Percentiles rank a stretch among this genome's conserved stretches.
phyloP scores from a whole-genome alignment of 2,113 vertebrate genomes.

The Morone chrysops region DNA sequence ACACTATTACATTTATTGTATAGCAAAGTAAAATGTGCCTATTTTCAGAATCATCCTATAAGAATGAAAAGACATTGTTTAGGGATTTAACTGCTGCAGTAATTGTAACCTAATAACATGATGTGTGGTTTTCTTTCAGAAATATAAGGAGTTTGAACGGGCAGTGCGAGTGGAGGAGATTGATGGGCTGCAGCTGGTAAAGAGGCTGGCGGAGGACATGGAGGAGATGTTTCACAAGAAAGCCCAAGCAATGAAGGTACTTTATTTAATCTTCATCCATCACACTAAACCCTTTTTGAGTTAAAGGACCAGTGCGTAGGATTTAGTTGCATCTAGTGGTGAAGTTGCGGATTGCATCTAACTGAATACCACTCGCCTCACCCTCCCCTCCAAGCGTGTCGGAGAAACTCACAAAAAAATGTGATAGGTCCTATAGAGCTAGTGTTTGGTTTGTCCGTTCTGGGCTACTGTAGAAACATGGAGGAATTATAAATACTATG shows the following conservation, averaged over 20 bases:
- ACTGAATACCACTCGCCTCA: too few species aligned
- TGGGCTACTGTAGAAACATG: too few species aligned
- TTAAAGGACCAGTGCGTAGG: too few species aligned
- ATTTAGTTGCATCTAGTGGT: too few species aligned
- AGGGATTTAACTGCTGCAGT: neutral
- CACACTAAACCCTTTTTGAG: neutral
- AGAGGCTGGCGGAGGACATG: conserved; percentile 96
- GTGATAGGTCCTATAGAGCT: too few species aligned
- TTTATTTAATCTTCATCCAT: neutral
- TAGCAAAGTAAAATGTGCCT: neutral
- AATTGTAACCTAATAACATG: conserved; percentile 6
- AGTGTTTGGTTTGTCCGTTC: too few species aligned
- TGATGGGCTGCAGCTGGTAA: conserved; percentile 95
- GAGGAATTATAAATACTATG: too few species aligned
- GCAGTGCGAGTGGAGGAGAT: conserved; percentile 95
- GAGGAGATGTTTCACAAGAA: conserved; percentile 99
- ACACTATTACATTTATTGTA: neutral
- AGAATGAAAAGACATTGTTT: neutral
- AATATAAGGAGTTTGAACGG: conserved; percentile 98
- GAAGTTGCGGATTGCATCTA: too few species aligned
- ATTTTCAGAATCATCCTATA: neutral
- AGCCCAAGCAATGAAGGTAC: conserved; percentile 93
- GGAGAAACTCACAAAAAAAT: too few species aligned
- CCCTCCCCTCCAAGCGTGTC: too few species aligned
- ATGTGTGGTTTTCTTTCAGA: conserved; percentile 84